These are phyloP conservation scores for Malurus cyaneus DNA, from an alignment of 2,113 vertebrate species.

Conservation along the genomic window DNA sequence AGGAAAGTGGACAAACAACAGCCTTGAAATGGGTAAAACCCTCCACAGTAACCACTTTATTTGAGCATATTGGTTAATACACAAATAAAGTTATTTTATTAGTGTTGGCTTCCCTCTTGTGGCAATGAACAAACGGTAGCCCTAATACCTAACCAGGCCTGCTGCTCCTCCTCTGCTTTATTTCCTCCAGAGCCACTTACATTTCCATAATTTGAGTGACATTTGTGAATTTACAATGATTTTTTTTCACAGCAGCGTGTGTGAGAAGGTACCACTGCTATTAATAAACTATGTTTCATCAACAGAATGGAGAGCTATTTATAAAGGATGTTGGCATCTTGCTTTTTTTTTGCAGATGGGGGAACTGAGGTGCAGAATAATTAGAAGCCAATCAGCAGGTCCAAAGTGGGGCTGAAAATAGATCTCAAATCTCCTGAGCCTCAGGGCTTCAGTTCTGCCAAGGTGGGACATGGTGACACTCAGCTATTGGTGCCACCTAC, in stretches of 20 bases:
- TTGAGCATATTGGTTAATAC: neutral
- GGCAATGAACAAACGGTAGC: neutral
- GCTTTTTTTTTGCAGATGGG: neutral
- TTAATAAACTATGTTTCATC: slow-evolving; percentile 7
- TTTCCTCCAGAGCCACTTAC: neutral
- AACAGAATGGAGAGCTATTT: slow-evolving; percentile 5
- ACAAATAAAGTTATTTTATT: neutral
- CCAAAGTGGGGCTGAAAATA: neutral
- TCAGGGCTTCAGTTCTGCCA: neutral
- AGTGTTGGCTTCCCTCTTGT: slow-evolving; percentile 57
- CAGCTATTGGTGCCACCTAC: neutral
- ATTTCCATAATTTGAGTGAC: neutral
- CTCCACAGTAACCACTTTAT: neutral
- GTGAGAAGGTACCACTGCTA: slow-evolving; percentile 29
- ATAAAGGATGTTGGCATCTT: slow-evolving; percentile 1
- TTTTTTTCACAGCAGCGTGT: neutral
- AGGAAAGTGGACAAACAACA: neutral
- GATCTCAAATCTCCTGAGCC: slow-evolving; percentile 3
- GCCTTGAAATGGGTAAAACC: neutral
- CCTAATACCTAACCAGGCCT: neutral
- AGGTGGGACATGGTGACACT: neutral
- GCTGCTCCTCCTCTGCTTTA: neutral
- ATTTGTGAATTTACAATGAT: neutral
- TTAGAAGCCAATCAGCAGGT: slow-evolving; percentile 38
- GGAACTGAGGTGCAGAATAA: slow-evolving; percentile 12